phyloP scores from a whole-genome alignment of 2,888 invertebrate genomes.

The Latrodectus elegans region DNA sequence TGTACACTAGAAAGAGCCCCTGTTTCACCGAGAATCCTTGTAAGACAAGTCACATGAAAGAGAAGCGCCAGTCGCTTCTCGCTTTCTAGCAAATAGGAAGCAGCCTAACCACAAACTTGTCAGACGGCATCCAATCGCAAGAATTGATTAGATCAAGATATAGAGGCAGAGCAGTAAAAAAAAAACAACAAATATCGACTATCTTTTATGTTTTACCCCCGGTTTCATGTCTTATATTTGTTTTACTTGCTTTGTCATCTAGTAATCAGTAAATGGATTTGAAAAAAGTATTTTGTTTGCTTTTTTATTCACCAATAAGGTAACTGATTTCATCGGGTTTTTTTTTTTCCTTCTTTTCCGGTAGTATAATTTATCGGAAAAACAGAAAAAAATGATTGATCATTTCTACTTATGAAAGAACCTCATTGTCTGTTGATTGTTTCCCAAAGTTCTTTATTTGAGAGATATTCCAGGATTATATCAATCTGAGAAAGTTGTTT shows the following conservation, averaged over 20 bases:
- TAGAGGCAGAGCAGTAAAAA: constrained; percentile 17
- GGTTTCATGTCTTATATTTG: constrained; percentile 15
- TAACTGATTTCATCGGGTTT: constrained; percentile 35
- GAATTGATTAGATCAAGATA: constrained; percentile 61
- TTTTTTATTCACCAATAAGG: constrained; percentile 24
- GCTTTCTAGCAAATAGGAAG: constrained; percentile 54
- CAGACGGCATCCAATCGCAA: constrained; percentile 47
- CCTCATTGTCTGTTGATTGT: background rate
- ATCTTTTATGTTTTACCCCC: constrained; percentile 47
- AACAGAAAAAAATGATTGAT: background rate
- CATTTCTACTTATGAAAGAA: background rate
- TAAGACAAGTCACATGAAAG: constrained; percentile 10
- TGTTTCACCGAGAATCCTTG: constrained; percentile 17
- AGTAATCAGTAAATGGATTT: constrained; percentile 54
- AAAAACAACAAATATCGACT: constrained; percentile 53
- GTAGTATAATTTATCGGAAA: constrained; percentile 26
- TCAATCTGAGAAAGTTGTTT: no score
- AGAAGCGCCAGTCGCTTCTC: constrained; percentile 18
- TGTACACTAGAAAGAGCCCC: background rate
- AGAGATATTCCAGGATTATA: no score
- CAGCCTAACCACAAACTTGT: constrained; percentile 56
- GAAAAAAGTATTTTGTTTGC: constrained; percentile 36
- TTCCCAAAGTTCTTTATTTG: background rate
- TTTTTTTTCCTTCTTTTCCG: background rate
- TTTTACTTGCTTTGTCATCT: constrained; percentile 40